Evolutionary conservation across 1,140 invertebrate species (phyloP).

Genomic region (Drosophila pectinifera): DNA sequence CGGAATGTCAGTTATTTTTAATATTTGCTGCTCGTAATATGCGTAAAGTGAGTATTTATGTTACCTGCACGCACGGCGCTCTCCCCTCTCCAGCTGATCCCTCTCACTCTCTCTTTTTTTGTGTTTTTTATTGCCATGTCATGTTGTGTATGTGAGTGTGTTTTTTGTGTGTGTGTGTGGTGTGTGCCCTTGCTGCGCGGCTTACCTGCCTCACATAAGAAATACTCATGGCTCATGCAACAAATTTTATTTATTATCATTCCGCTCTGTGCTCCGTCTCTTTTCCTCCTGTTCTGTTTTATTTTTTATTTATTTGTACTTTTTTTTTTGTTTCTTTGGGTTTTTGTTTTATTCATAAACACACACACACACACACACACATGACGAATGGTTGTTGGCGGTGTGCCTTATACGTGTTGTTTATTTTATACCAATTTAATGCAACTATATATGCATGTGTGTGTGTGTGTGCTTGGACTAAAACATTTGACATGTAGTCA

Average conservation of each 20-base stretch:
- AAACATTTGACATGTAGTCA: conserved; percentile 59
- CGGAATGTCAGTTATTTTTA: conserved; percentile 50
- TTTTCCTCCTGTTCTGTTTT: conserved; percentile 16
- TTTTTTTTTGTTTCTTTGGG: conserved; percentile 20
- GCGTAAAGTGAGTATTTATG: conserved; percentile 64
- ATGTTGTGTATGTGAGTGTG: conserved; percentile 2
- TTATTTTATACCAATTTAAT: conserved; percentile 82
- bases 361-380: conserved; percentile 7
- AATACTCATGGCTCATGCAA: conserved; percentile 36
- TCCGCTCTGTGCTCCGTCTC: conserved; percentile 19
- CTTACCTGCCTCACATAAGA: conserved; percentile 57
- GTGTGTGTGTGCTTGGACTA: conserved; percentile 28
- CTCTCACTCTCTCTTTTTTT: conserved; percentile 1
- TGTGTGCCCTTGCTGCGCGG: conserved; percentile 1
- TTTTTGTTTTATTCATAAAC: conserved; percentile 69
- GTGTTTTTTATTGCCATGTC: conserved; percentile 32
- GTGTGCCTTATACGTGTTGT: conserved; percentile 79
- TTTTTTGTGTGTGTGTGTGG: conserved; percentile 1
- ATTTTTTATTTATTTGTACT: conserved; percentile 58
- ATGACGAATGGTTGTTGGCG: conserved; percentile 46
- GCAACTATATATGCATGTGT: conserved; percentile 53
- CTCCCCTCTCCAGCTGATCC: no score
- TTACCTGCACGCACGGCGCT: conserved; percentile 37
- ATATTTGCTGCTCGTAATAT: conserved; percentile 54
- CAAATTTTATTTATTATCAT: conserved; percentile 55